Percentiles rank a stretch among this genome's conserved stretches.
phyloP scores from a whole-genome alignment of 2,888 invertebrate genomes.

The Scaptomyza reducta region DNA sequence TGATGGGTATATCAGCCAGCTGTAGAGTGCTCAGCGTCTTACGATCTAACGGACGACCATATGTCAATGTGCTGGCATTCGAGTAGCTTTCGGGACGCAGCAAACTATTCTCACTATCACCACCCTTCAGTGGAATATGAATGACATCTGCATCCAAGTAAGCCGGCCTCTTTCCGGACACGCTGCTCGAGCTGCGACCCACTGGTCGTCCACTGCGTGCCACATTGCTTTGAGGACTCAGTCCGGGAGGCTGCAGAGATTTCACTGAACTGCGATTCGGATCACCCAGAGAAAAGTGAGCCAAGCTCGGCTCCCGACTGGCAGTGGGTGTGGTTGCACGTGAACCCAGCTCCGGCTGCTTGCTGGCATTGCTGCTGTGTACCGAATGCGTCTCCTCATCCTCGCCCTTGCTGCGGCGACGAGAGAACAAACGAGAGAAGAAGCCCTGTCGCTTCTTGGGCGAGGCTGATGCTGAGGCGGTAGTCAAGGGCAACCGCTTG shows the following conservation, averaged over 20 bases:
- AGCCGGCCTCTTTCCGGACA: slow-evolving; percentile 86
- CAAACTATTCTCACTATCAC: slow-evolving; percentile 85
- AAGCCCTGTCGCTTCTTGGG: slow-evolving; percentile 87
- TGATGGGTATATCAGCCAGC: slow-evolving; percentile 84
- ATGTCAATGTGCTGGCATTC: slow-evolving; percentile 81
- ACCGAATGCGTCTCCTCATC: slow-evolving; percentile 42
- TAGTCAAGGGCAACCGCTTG: slow-evolving; percentile 84
- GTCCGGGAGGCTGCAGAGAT: slow-evolving; percentile 84
- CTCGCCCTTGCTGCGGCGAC: slow-evolving; percentile 84
- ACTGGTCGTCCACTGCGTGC: slow-evolving; percentile 84
- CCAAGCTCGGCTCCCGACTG: slow-evolving; percentile 79
- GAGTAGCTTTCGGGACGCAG: slow-evolving; percentile 84
- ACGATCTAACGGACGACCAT: slow-evolving; percentile 83
- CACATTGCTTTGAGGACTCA: slow-evolving; percentile 73
- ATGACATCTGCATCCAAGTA: slow-evolving; percentile 87
- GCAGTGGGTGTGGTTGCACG: slow-evolving; percentile 71
- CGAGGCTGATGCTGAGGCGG: slow-evolving; percentile 78
- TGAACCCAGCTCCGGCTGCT: slow-evolving; percentile 38
- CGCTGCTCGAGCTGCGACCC: slow-evolving; percentile 87
- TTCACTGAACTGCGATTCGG: slow-evolving; percentile 81
- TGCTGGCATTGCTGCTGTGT: slow-evolving; percentile 19
- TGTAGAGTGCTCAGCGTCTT: slow-evolving; percentile 84
- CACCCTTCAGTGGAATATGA: slow-evolving; percentile 88
- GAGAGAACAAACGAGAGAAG: slow-evolving; percentile 87
- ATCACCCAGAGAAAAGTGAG: slow-evolving; percentile 80